Evolutionary conservation across 2,888 invertebrate genomes (phyloP), one percentile per base, ranked within the genome.

Genomic region (Nomada fabriciana): DNA sequence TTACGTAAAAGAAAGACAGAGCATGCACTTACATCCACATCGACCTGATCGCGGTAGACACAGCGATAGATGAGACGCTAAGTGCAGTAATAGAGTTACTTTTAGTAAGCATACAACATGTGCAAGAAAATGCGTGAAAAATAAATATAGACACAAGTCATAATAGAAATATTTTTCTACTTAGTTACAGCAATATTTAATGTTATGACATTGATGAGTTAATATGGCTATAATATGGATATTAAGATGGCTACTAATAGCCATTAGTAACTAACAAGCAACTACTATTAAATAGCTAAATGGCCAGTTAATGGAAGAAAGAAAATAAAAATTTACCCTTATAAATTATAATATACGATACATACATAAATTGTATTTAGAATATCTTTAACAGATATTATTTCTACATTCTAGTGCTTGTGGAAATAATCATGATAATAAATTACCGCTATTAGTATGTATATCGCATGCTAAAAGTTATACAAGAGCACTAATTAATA

Each of bases 21-120:
- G 47, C 93, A 93, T 93, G 93, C 93, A 94, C 94, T 94, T 93
- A 94, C 94, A 88, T 90, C 83, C 80, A 88, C 77, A 89, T 85
- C 86, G 80, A 89, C 88, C 84, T 89, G 90, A 72, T 92, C 91
- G 90, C 91, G 92, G 89, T 91, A 90, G 85, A 86, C 88, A 86
- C 89, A 89, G 85, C 93, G 93, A 92, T 93, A 91, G 89, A 87
- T 91, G 91, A 93, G 87, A 89, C 89, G 90, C 94, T 94, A 92
- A 86, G 89, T 92, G 90, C 88, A 90, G 86, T 82, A 91, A 91
- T 91, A 83, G 86, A 83, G 84, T 88, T 87, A 87, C 80, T 73
- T 90, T 90, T 90, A 90, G 82, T 88, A 76, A 69, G 67, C 69
- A 47, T 82, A 75, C 57, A 79, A 75, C 53, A 79, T 71, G 73